Conservation (phyloP, 2,113 vertebrate species). For the Chaetodon auriga region DNA sequence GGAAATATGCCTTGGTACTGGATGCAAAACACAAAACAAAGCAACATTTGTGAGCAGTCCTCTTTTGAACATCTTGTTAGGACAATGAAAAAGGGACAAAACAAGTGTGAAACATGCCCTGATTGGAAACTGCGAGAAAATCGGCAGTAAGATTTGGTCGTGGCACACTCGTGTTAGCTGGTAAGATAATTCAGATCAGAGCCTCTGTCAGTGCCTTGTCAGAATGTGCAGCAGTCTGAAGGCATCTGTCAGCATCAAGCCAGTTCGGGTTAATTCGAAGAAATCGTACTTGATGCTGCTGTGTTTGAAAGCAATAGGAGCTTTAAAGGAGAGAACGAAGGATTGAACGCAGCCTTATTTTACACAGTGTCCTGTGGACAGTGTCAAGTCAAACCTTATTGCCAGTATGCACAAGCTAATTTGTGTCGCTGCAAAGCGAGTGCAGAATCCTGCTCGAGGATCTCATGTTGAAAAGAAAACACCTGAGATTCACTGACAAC, state of each 20-base stretch:
- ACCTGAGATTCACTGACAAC: constrained; percentile 12
- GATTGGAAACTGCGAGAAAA: constrained; percentile 15
- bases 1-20: constrained; percentile 41
- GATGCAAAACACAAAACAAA: constrained; percentile 28
- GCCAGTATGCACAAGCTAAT: not conserved
- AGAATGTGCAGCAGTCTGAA: constrained; percentile 34
- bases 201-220: constrained; percentile 61
- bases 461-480: not conserved
- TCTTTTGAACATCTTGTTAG: constrained; percentile 22
- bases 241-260: constrained; percentile 19
- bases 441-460: not conserved
- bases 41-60: constrained; percentile 30
- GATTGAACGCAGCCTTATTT: constrained; percentile 19
- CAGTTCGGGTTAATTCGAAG: constrained; percentile 11
- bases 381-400: constrained; percentile 11
- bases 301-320: not conserved
- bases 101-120: constrained; percentile 7
- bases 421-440: constrained; percentile 15
- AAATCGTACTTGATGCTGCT: constrained; percentile 5
- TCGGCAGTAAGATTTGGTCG: not conserved
- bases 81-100: constrained; percentile 9
- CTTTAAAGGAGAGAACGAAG: constrained; percentile 25
- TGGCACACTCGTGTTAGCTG: not conserved
- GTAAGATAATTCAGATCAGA: constrained; percentile 31
- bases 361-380: not conserved